phyloP scores from a whole-genome alignment of 1,140 invertebrate species.

The Drosophila varians region DNA sequence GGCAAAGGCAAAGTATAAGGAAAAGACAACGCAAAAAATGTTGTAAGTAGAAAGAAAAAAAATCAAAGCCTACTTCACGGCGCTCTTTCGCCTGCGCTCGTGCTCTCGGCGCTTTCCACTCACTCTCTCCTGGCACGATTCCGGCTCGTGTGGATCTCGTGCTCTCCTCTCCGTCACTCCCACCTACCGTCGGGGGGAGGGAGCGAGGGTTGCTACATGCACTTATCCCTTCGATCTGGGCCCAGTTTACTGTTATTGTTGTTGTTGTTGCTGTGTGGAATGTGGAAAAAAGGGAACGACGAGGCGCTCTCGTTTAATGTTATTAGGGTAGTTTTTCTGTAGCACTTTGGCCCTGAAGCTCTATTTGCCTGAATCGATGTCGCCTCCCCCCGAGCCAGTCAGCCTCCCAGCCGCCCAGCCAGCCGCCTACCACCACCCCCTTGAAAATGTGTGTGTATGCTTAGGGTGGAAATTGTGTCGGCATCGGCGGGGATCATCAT shows the following conservation, averaged over 20 bases:
- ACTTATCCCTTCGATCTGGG: slow-evolving; percentile 46
- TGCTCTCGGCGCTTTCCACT: neutral
- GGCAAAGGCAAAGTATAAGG: slow-evolving; percentile 12
- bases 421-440: slow-evolving; percentile 16
- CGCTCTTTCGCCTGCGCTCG: slow-evolving; percentile 37
- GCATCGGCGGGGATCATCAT: slow-evolving; percentile 49
- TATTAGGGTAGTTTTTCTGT: slow-evolving; percentile 71
- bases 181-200: slow-evolving; percentile 1
- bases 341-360: slow-evolving; percentile 74
- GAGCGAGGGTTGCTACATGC: slow-evolving; percentile 6
- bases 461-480: slow-evolving; percentile 67
- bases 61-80: slow-evolving; percentile 63
- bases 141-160: slow-evolving; percentile 57
- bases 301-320: slow-evolving; percentile 38
- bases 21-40: neutral
- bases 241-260: slow-evolving; percentile 3
- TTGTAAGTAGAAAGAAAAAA: slow-evolving; percentile 7
- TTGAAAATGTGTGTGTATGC: slow-evolving; percentile 17
- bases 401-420: slow-evolving; percentile 11
- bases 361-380: slow-evolving; percentile 76
- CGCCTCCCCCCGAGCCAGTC: slow-evolving; percentile 36
- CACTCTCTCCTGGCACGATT: slow-evolving; percentile 22
- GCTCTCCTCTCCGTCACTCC: slow-evolving; percentile 16
- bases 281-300: slow-evolving; percentile 28
- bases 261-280: slow-evolving; percentile 17